Evolutionary conservation across 2,113 vertebrate genomes (phyloP).

Genomic region (Baryphthengus martii): DNA sequence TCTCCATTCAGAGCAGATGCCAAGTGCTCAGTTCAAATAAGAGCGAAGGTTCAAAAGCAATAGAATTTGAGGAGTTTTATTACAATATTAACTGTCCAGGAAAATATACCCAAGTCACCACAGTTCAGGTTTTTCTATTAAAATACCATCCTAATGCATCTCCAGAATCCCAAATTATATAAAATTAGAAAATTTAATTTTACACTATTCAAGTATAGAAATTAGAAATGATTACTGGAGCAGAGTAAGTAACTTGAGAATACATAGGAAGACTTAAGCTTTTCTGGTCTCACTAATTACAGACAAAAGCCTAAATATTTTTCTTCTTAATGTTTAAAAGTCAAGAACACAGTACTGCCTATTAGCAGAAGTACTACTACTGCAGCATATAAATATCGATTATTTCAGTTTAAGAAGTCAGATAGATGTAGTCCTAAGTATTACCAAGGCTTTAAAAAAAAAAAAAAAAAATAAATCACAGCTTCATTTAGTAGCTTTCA

Average conservation of each 20-base stretch:
- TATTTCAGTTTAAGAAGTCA: not conserved
- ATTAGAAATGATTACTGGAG: not conserved
- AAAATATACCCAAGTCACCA: not conserved
- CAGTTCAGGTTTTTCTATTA: not conserved
- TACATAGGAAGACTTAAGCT: not conserved
- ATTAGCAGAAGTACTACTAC: not conserved
- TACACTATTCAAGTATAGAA: not conserved
- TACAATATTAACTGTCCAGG: not conserved
- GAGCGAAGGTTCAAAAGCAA: not conserved
- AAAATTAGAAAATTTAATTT: not conserved
- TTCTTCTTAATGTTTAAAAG: not conserved
- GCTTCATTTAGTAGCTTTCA: not conserved
- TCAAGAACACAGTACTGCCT: not conserved
- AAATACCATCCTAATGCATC: not conserved
- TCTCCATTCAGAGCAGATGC: not conserved
- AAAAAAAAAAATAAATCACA: not conserved
- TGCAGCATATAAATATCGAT: not conserved
- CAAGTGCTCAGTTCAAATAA: not conserved
- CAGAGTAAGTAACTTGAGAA: not conserved
- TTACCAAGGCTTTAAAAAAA: not conserved
- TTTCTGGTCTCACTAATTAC: not conserved
- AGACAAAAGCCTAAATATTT: not conserved
- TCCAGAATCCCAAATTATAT: not conserved
- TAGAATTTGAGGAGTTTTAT: not conserved
- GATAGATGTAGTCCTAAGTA: not conserved